Conservation (phyloP, 2,113 vertebrate species). For the Stomatorhinus ivindoensis region DNA sequence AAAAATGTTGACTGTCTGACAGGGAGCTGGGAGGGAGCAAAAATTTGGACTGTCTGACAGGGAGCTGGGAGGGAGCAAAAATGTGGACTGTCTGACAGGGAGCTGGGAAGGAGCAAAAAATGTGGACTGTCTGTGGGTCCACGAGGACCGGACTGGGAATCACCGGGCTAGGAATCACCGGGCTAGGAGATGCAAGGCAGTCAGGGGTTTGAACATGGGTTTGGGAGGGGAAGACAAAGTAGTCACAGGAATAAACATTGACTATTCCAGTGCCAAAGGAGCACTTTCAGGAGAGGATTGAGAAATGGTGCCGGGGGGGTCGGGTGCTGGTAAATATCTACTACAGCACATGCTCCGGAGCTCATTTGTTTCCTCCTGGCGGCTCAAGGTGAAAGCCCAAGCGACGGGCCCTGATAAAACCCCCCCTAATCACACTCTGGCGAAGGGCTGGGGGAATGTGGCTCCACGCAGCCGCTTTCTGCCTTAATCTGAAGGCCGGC, state of each 20-base stretch:
- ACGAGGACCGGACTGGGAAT: neutral
- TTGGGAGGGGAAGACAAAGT: neutral
- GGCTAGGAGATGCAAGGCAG: neutral
- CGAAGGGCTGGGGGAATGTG: slow-evolving; percentile 23
- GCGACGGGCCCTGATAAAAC: slow-evolving; percentile 44
- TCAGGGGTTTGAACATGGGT: neutral
- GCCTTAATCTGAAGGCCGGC: slow-evolving; percentile 46
- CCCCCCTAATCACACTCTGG: slow-evolving; percentile 49
- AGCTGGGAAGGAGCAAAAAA: neutral
- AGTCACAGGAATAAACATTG: neutral
- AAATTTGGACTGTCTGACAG: too few relatives aligned
- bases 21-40: neutral
- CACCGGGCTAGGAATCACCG: neutral
- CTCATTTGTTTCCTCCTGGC: slow-evolving; percentile 52
- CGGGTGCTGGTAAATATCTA: slow-evolving; percentile 25
- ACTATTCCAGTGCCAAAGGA: neutral
- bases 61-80: too few relatives aligned
- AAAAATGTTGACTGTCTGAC: too few relatives aligned
- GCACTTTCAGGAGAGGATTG: slow-evolving; percentile 18
- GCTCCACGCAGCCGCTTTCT: slow-evolving; percentile 20
- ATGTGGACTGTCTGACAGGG: too few relatives aligned
- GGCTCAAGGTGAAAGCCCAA: slow-evolving; percentile 57
- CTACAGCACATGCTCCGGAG: slow-evolving; percentile 43
- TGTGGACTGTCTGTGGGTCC: neutral
- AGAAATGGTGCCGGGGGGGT: neutral